Evolutionary conservation across 2,113 vertebrate species (phyloP).

Genomic region (Eira barbara): DNA sequence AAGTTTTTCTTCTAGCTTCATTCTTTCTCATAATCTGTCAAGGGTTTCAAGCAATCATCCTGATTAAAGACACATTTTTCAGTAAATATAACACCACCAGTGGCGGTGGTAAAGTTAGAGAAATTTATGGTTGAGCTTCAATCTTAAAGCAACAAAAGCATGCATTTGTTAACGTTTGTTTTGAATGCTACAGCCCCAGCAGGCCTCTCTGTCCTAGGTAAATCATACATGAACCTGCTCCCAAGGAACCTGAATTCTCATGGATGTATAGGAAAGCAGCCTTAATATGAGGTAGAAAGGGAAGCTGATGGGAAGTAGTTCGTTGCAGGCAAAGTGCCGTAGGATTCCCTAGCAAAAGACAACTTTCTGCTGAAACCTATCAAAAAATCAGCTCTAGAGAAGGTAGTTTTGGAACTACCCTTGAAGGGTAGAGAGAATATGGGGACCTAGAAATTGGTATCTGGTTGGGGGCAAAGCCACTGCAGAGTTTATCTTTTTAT

Average conservation of each 20-base stretch:
- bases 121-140: background rate
- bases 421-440: background rate
- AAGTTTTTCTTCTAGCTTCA: background rate
- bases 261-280: background rate
- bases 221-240: background rate
- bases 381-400: background rate
- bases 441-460: background rate
- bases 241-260: background rate
- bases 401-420: background rate
- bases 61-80: background rate
- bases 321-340: background rate
- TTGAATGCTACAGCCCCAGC: background rate
- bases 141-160: background rate
- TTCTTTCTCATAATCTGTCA: background rate
- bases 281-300: background rate
- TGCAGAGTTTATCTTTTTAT: background rate
- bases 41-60: background rate
- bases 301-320: background rate
- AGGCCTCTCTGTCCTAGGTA: background rate
- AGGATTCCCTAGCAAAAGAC: background rate
- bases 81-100: background rate
- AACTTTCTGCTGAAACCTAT: background rate
- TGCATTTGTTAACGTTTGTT: background rate
- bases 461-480: background rate
- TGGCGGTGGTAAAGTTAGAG: background rate